Conservation (phyloP, 2,797 vertebrate species). For the Alexandromys oeconomus region DNA sequence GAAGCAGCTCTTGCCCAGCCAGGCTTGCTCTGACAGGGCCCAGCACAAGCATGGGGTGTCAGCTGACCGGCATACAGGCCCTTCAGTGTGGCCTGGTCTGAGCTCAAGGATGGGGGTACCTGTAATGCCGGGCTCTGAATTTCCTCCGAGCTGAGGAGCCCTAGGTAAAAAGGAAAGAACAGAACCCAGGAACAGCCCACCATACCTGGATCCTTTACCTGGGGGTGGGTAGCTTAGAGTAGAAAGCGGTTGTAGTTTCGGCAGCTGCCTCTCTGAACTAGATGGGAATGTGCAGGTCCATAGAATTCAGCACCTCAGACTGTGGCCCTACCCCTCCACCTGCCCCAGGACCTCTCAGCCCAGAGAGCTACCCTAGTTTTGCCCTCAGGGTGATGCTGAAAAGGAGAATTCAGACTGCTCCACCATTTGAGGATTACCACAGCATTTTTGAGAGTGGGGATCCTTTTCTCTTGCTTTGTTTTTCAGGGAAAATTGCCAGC, state of each 20-base stretch:
- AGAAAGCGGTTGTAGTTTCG: accelerated
- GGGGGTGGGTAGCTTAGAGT: neutral
- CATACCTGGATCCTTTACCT: neutral
- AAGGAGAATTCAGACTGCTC: neutral
- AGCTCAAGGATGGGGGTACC: neutral
- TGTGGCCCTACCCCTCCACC: accelerated
- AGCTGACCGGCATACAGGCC: neutral
- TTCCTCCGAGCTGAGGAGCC: neutral
- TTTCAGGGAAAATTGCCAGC: neutral
- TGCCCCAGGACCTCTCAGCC: accelerated
- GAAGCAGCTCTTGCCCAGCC: neutral
- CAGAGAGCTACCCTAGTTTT: neutral
- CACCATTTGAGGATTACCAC: accelerated
- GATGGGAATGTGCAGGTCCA: accelerated
- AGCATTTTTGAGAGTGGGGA: neutral
- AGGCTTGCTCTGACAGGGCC: neutral
- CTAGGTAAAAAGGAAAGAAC: neutral
- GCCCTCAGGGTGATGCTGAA: neutral
- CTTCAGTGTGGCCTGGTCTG: neutral
- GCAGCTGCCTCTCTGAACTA: neutral
- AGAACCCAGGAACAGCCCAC: too few species aligned
- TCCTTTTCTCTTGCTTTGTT: neutral
- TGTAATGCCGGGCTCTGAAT: neutral
- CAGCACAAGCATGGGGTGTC: neutral
- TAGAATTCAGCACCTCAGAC: accelerated